Base-by-base conservation (phyloP, 2,113 vertebrate genomes). In the Podarcis raffonei region DNA sequence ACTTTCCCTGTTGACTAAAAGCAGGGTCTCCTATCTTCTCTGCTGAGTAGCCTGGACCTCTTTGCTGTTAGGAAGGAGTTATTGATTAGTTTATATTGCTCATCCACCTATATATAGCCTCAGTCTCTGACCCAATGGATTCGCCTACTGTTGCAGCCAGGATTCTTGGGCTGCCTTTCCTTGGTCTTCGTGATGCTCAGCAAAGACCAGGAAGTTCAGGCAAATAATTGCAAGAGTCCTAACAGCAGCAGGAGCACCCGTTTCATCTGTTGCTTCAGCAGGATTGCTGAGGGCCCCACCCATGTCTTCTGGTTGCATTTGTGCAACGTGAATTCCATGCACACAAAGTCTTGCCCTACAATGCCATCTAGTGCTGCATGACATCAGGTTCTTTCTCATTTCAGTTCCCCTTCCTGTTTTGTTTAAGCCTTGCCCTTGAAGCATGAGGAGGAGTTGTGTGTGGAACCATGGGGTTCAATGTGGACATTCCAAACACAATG, bases 351-450 rank as follows among this genome's bases (percentile, higher is more conserved):
- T 68, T 78, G 62, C n/a, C 11, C 62, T 85, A 62, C 27, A 4
- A 15, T 76, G 84, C 53, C 57, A n/a, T 30, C 71, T 72, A n/a
- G 59, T 82, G 59, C 59, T 82, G 8, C 42, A n/a, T 48, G 66
- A 42, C 39, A 42, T 16, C 37, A 42, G 35, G 65, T 16, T 69
- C 25, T 68, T 42, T 8, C 65, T 12, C 2, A 53, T 22, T 48
- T 48, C 86, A n/a, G 6, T 71, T 71, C 22, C 16, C 48, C 65
- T 84, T 7, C 22, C 2, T 42, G 13, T 20, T 30, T 6, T 42
- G 1, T 5, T 4, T 0, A n/a, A 18, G 5, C 35, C 53, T 18
- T 30, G 79, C 25, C 37, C 1, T 0, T 0, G n/a, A 25, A 89
- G n/a, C 4, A 53, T 25, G 23, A 68, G 48, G 2, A 0, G 20